Evolutionary conservation across 2,888 invertebrate genomes (phyloP), one percentile per base, ranked within the genome.

Genomic region (Mamestra brassicae): DNA sequence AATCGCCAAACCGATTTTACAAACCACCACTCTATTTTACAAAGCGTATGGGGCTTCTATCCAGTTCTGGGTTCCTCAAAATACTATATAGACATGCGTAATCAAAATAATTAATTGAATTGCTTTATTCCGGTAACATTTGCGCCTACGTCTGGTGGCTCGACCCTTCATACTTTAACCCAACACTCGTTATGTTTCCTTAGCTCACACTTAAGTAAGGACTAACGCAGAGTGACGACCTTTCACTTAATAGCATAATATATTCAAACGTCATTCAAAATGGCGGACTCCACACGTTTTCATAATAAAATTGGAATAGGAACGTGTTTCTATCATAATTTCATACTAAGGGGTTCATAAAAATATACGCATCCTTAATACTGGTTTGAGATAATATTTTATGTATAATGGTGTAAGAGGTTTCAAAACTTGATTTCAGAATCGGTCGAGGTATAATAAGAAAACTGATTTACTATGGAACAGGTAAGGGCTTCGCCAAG

Each of bases 301-400:
- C 47, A 45, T 57, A 64, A 50, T 74, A 64, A 74, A 67, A 80
- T 74, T 80, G 54, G 15, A 57, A 47, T 54, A 66, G 34, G 38
- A 71, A 78, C 71, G 58, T 78, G 78, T 63, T 78, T 45, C 17
- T 76, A 52, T 54, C n/a, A 61, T 77, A 54, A 55, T 61, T 77
- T 77, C 36, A 61, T 54, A 15, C 54, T 26, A 50, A 17, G 47
- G 42, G 47, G 50, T 52, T 45, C 61, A 76, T 70, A 78, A 69
- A 78, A 55, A 62, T 70, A 55, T 62, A 62, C 26, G 42, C 54
- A 55, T 78, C 36, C 61, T 50, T 78, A 55, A 36, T 45, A 62
- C 13, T 26, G 55, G 69, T 50, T 54, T 55, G 26, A 4, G 50
- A 34, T 42, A 15, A 45, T 57, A 57, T 71, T 71, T 60, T 72